Conservation (phyloP, 2,797 vertebrate genomes). For the Microchirus variegatus region DNA sequence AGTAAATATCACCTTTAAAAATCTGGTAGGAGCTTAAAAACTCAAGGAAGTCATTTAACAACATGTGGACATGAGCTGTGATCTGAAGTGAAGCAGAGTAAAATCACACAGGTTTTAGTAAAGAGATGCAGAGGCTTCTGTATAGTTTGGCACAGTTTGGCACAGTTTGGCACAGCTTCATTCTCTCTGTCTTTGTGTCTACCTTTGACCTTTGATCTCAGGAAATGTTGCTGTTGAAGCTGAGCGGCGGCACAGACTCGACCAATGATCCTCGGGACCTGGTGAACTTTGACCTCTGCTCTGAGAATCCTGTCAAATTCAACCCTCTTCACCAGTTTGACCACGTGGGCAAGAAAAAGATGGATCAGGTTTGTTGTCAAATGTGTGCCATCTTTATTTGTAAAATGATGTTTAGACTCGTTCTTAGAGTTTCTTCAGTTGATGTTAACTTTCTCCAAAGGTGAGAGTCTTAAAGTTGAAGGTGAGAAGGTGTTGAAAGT, state of each 20-base stretch:
- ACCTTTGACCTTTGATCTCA: slow-evolving; percentile 56
- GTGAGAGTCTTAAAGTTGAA: slow-evolving; percentile 66
- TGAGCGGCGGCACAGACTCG: slow-evolving; percentile 69
- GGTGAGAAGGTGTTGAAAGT: slow-evolving; percentile 59
- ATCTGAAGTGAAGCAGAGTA: too few relatives aligned
- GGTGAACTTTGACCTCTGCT: slow-evolving; percentile 70
- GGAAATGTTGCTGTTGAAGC: slow-evolving; percentile 86
- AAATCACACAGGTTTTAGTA: too few relatives aligned
- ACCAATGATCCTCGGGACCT: slow-evolving; percentile 44
- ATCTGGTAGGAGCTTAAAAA: too few relatives aligned
- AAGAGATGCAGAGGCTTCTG: too few relatives aligned
- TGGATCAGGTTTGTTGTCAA: slow-evolving; percentile 84
- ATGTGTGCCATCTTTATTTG: background rate
- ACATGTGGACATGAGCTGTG: too few relatives aligned
- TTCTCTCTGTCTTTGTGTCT: slow-evolving; percentile 13
- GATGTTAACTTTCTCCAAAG: slow-evolving; percentile 63
- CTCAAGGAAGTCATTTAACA: too few relatives aligned
- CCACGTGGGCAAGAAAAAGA: slow-evolving; percentile 80
- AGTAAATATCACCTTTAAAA: too few relatives aligned
- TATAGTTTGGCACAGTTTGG: too few relatives aligned
- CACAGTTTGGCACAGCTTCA: slow-evolving; percentile 4
- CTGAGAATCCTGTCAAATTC: slow-evolving; percentile 68
- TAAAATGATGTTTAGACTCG: background rate
- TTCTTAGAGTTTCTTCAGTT: slow-evolving; percentile 13
- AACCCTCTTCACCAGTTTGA: slow-evolving; percentile 87